These are phyloP conservation scores for Deilephila porcellus DNA, from an alignment of 2,888 invertebrate species.

Conservation along the genomic window DNA sequence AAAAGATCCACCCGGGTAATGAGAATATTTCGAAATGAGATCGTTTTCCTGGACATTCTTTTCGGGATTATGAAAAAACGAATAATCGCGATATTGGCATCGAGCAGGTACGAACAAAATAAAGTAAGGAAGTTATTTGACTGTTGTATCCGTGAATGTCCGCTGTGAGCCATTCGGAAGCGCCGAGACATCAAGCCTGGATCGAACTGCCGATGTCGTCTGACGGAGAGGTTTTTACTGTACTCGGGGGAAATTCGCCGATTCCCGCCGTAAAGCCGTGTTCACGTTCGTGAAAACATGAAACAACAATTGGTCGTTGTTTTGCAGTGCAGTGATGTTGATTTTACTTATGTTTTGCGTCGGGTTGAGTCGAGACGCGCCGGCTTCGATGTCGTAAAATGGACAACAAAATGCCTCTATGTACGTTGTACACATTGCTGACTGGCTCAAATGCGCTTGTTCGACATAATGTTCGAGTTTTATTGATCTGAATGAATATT, in stretches of 20 bases:
- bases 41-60: conserved; percentile 60
- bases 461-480: conserved; percentile 65
- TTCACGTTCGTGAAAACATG: conserved; percentile 59
- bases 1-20: conserved; percentile 72
- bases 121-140: conserved; percentile 66
- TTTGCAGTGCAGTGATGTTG: conserved; percentile 50
- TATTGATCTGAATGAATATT: conserved; percentile 71
- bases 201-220: conserved; percentile 67
- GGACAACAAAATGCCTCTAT: conserved; percentile 66
- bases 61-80: conserved; percentile 55
- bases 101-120: conserved; percentile 49
- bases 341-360: conserved; percentile 34
- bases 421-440: conserved; percentile 53
- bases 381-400: conserved; percentile 66
- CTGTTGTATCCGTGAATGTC: conserved; percentile 61
- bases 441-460: conserved; percentile 57
- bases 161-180: conserved; percentile 54
- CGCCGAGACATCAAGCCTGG: conserved; percentile 63
- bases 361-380: conserved; percentile 35
- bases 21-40: conserved; percentile 72
- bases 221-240: conserved; percentile 71
- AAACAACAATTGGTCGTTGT: conserved; percentile 64
- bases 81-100: conserved; percentile 64
- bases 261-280: conserved; percentile 68
- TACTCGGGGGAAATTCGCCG: conserved; percentile 79